Evolutionary conservation across 2,113 vertebrate genomes (phyloP), one percentile per base, ranked within the genome.

Genomic region (Bufo bufo): DNA sequence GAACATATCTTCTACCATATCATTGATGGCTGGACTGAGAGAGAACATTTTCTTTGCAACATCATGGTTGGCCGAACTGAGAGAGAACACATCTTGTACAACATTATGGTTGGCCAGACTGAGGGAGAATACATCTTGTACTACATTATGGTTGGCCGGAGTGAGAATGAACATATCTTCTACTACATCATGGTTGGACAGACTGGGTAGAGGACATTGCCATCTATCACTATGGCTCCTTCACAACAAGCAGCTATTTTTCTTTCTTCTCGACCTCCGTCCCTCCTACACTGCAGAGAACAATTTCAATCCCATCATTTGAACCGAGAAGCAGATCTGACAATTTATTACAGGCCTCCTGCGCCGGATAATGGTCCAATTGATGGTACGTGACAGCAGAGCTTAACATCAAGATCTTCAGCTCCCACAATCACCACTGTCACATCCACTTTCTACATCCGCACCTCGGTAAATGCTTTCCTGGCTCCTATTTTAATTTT

Each of bases 361-460:
- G 91, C 90, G 91, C 90, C 90, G 94, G 92, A 94, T 94, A 95
- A 95, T 94, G 91, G 91, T 91, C 90, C 91, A 92, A 90, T 90
- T 95, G 93, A 94, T 93, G 90, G 88, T 92, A 93, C 93, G 90
- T 94, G 92, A 94, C 92, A 94, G 90, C 93, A 91, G 84, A 93
- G 91, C 92, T 94, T 95, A 93, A 92, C 90, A 92, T 94, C 90
- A 93, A 94, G 92, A 93, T 90, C 90, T 63, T 72, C 85, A n/a
- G 89, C 80, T 19, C 89, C 91, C 92, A 89, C 4, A 92, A 33
- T 90, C 91, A 92, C 90, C 92, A 90, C 91, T 93, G 93, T 93
- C 92, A 93, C 90, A 92, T 93, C 89, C 91, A 89, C 91, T 94
- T 94, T 93, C 85, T 83, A 89, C 77, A 91, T 78, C 88, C 92